Evolutionary conservation across 2,797 vertebrate species (phyloP).

Genomic region (Schizopygopsis malacanthus): DNA sequence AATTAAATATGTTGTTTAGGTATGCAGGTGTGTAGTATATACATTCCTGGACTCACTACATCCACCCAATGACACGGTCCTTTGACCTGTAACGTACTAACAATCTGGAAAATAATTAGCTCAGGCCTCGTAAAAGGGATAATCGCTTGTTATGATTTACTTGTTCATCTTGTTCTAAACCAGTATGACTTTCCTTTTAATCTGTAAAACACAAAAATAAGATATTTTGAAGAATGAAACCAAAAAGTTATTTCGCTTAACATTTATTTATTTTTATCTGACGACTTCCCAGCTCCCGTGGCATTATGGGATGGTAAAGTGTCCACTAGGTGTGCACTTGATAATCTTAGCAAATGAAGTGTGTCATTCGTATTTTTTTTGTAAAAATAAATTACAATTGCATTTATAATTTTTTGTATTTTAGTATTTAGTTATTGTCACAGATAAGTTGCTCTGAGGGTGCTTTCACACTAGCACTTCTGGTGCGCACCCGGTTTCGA

Average conservation of each 20-base stretch:
- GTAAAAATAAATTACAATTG: background rate
- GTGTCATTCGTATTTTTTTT: background rate
- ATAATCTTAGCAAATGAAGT: background rate
- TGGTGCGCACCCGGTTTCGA: no score
- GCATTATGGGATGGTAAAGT: background rate
- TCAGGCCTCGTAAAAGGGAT: background rate
- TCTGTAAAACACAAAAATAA: background rate
- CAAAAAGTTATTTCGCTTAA: background rate
- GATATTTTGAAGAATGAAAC: background rate
- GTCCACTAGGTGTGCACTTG: background rate
- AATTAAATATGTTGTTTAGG: background rate
- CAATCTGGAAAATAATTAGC: background rate
- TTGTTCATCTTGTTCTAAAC: background rate
- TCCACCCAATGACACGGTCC: background rate
- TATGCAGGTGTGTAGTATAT: background rate
- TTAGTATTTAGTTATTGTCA: background rate
- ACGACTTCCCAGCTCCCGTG: background rate
- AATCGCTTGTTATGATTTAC: background rate
- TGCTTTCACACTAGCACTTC: no score
- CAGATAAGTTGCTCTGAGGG: background rate
- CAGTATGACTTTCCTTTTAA: background rate
- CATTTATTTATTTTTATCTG: background rate
- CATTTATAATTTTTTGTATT: background rate
- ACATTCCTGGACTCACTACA: background rate
- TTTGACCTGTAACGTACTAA: background rate